Percentiles rank a stretch among this genome's conserved stretches.
Conservation (phyloP, 2,888 invertebrate species). For the Allygus modestus region DNA sequence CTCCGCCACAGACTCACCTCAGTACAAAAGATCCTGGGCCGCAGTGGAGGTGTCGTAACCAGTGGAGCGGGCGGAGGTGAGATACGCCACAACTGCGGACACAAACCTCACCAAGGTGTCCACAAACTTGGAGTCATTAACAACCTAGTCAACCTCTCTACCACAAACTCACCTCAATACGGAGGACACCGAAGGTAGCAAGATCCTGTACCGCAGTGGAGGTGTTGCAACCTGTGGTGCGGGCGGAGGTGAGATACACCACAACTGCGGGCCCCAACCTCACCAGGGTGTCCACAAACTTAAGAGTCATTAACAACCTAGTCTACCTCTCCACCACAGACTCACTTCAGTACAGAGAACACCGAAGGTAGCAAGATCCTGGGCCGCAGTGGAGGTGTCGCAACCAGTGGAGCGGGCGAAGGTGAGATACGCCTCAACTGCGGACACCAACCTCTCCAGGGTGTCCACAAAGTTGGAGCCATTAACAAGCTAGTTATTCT, state of each 20-base stretch:
- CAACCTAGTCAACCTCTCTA: constrained; percentile 76
- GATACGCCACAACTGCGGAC: constrained; percentile 77
- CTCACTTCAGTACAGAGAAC: constrained; percentile 79
- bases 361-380: constrained; percentile 79
- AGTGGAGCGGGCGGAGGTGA: constrained; percentile 74
- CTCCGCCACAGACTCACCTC: too few species aligned
- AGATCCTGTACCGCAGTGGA: constrained; percentile 77
- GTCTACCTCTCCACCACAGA: too few species aligned
- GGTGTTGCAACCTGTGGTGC: constrained; percentile 70
- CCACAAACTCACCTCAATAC: constrained; percentile 79
- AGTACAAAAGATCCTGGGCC: constrained; percentile 78
- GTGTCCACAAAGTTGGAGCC: constrained; percentile 76
- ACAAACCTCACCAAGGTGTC: constrained; percentile 77
- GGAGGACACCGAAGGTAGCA: constrained; percentile 78
- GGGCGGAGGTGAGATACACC: constrained; percentile 76
- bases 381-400: constrained; percentile 75
- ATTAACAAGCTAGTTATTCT: too few species aligned
- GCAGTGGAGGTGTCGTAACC: constrained; percentile 74
- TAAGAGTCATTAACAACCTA: too few species aligned
- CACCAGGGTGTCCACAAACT: constrained; percentile 76
- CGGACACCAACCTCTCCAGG: constrained; percentile 77
- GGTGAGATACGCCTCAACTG: constrained; percentile 77
- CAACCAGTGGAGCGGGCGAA: constrained; percentile 71
- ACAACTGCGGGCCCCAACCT: constrained; percentile 78
- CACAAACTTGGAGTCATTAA: constrained; percentile 77